Conservation (phyloP, 2,113 vertebrate genomes). For the Climacteris rufus region DNA sequence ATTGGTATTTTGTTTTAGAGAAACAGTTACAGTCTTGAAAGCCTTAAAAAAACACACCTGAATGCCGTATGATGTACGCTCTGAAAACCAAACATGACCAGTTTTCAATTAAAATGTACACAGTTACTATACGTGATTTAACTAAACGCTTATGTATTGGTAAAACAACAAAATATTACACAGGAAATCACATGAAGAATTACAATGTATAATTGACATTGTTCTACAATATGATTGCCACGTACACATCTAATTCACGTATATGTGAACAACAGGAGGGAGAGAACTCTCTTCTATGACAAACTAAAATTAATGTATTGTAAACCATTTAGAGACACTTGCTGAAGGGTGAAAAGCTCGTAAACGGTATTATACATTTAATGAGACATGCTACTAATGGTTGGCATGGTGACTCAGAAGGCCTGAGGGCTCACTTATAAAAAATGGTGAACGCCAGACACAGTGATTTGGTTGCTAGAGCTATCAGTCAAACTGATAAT, state of each 20-base stretch:
- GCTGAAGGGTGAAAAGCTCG: not conserved
- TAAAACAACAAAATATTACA: not conserved
- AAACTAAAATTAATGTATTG: not conserved
- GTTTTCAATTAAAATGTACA: not conserved
- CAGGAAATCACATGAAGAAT: not conserved
- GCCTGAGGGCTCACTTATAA: slow-evolving; percentile 2
- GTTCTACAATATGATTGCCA: not conserved
- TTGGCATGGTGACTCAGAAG: not conserved
- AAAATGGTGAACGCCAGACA: not conserved
- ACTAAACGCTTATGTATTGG: not conserved
- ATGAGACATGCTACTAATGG: not conserved
- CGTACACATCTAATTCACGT: not conserved
- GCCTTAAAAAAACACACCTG: not conserved
- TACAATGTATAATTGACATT: not conserved
- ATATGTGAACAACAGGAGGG: not conserved
- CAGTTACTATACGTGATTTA: not conserved
- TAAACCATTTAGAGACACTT: not conserved
- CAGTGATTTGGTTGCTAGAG: not conserved
- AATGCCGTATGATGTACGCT: not conserved
- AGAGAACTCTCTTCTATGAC: not conserved
- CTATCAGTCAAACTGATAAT: not conserved
- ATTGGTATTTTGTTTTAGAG: not conserved
- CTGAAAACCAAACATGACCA: not conserved
- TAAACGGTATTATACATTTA: not conserved
- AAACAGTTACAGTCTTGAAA: not conserved